Evolutionary conservation across 2,797 vertebrate genomes (phyloP).

Genomic region (Xenopus petersii): DNA sequence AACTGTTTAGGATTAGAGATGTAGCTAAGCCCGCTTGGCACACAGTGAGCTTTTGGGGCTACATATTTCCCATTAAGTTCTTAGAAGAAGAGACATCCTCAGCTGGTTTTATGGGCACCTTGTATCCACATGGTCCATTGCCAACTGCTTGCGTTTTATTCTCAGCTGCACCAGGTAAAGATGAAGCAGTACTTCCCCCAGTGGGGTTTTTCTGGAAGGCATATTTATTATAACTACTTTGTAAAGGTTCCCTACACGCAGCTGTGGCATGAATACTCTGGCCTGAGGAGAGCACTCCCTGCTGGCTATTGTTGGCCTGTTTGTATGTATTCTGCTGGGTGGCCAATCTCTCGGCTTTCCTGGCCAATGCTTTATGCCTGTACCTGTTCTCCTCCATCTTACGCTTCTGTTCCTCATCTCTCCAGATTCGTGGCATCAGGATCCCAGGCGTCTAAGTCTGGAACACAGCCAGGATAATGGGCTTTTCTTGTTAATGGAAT

Average conservation of each 20-base stretch:
- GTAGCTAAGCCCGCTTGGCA: neutral
- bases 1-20: slow-evolving; percentile 21
- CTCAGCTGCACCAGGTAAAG: neutral
- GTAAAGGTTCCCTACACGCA: neutral
- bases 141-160: neutral
- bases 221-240: slow-evolving; percentile 6
- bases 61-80: slow-evolving; percentile 25
- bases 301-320: neutral
- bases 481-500: neutral
- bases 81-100: slow-evolving; percentile 8
- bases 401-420: slow-evolving; percentile 84
- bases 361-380: slow-evolving; percentile 84
- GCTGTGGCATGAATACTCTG: slow-evolving; percentile 34
- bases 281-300: neutral
- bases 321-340: slow-evolving; percentile 54
- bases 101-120: neutral
- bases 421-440: slow-evolving; percentile 21
- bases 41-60: neutral
- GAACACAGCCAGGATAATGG: neutral
- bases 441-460: neutral
- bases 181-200: too few relatives aligned
- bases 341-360: slow-evolving; percentile 82
- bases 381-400: slow-evolving; percentile 89
- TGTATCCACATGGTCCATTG: slow-evolving; percentile 44
- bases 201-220: slow-evolving; percentile 19